phyloP scores from a whole-genome alignment of 1,140 invertebrate species.

The Rhyzopertha dominica region DNA sequence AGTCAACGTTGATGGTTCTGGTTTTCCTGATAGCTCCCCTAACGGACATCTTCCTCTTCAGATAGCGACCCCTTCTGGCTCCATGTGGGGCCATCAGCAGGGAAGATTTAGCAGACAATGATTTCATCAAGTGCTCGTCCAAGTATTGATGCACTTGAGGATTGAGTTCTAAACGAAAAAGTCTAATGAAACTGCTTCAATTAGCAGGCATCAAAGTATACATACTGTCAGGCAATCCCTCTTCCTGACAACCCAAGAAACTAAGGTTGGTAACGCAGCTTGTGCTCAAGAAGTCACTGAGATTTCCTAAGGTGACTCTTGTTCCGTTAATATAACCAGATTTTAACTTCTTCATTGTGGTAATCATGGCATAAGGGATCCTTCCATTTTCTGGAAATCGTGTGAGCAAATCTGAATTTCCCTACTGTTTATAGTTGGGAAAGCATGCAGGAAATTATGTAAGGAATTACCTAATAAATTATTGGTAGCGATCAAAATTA shows the following conservation, averaged over 20 bases:
- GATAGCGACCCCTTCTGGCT: slow-evolving; percentile 51
- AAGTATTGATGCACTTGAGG: slow-evolving; percentile 81
- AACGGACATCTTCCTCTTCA: slow-evolving; percentile 72
- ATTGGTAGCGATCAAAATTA: slow-evolving; percentile 75
- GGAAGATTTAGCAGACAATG: slow-evolving; percentile 66
- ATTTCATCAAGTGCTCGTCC: slow-evolving; percentile 78
- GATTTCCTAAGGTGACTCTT: slow-evolving; percentile 83
- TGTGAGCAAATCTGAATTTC: no score
- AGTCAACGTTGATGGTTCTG: slow-evolving; percentile 77
- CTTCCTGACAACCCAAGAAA: slow-evolving; percentile 88
- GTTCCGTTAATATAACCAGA: slow-evolving; percentile 98
- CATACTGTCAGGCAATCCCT: slow-evolving; percentile 78
- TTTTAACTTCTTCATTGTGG: slow-evolving; percentile 96
- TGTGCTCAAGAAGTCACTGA: slow-evolving; percentile 90
- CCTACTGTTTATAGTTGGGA: no score
- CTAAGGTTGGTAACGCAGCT: slow-evolving; percentile 94
- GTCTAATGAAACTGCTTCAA: slow-evolving; percentile 1
- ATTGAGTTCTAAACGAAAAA: slow-evolving; percentile 58
- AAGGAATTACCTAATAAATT: slow-evolving; percentile 77
- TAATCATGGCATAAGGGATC: slow-evolving; percentile 89
- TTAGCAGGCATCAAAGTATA: slow-evolving; percentile 17
- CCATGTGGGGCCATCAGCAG: slow-evolving; percentile 52
- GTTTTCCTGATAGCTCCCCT: slow-evolving; percentile 84
- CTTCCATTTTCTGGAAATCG: slow-evolving; percentile 78
- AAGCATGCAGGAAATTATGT: no score